Percentiles rank a stretch among this genome's conserved stretches.
Conservation (phyloP, 1,140 invertebrate genomes). For the Drosophila nasuta region DNA sequence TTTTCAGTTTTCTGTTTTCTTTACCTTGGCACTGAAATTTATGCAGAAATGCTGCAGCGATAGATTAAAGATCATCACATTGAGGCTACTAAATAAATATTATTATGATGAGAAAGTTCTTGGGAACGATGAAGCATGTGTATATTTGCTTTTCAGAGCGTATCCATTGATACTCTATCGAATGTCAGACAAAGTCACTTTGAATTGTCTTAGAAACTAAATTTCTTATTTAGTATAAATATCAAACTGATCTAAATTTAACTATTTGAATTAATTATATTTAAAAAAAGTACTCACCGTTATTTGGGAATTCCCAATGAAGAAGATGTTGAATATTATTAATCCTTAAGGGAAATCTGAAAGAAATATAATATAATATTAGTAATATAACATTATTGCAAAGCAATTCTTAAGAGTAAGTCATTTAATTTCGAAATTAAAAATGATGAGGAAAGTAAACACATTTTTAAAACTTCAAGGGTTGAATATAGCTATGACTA, state of each 20-base stretch:
- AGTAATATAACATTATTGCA: not conserved
- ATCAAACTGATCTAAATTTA: no score
- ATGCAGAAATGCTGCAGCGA: conserved; percentile 8
- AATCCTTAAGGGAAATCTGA: no score
- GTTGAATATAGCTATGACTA: not conserved
- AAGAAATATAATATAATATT: not conserved
- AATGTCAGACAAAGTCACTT: no score
- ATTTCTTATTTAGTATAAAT: no score
- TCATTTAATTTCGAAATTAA: not conserved
- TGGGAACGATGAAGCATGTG: not conserved
- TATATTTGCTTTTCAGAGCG: not conserved
- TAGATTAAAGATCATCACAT: conserved; percentile 3
- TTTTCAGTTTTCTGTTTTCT: not conserved
- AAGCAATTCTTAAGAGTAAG: no score
- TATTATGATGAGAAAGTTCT: conserved; percentile 1
- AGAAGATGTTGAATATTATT: no score
- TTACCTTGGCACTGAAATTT: conserved; percentile 36
- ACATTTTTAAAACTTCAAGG: not conserved
- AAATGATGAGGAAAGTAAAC: not conserved
- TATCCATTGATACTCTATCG: no score
- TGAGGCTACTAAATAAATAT: not conserved
- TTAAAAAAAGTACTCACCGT: no score
- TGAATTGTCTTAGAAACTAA: no score
- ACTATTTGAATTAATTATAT: no score
- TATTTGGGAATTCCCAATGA: no score